Evolutionary conservation across 2,113 vertebrate genomes (phyloP).

Genomic region (Geococcyx californianus): DNA sequence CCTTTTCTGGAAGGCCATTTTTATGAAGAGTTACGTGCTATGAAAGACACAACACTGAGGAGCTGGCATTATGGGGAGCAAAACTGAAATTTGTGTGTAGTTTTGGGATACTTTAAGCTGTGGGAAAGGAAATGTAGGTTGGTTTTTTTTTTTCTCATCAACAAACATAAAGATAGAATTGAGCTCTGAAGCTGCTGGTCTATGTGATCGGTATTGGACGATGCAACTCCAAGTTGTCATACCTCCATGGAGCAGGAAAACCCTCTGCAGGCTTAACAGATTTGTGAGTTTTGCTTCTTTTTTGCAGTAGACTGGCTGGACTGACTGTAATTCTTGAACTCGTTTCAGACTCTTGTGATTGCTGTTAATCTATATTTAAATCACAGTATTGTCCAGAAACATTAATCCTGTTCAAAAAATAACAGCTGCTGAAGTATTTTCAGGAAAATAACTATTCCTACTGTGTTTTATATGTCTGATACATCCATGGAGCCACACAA

Average conservation of each 20-base stretch:
- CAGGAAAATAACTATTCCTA: background rate
- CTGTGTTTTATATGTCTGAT: background rate
- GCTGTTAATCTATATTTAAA: too few species aligned
- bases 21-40: background rate
- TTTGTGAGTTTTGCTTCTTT: too few species aligned
- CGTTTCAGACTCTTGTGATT: too few species aligned
- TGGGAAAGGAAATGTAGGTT: background rate
- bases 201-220: background rate
- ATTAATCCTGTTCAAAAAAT: too few species aligned
- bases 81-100: background rate
- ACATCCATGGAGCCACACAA: background rate
- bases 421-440: background rate
- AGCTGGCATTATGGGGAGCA: background rate
- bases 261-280: background rate
- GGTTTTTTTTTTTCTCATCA: accelerated
- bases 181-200: background rate
- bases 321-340: too few species aligned
- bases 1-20: background rate
- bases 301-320: too few species aligned
- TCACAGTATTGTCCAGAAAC: too few species aligned
- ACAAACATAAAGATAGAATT: background rate
- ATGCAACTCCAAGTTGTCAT: background rate
- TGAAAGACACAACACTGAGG: background rate
- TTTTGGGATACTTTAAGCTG: background rate
- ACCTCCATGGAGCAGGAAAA: background rate